Percentiles rank a stretch among this genome's conserved stretches.
phyloP scores from a whole-genome alignment of 2,888 invertebrate species.

The Drosophila vallismaia region DNA sequence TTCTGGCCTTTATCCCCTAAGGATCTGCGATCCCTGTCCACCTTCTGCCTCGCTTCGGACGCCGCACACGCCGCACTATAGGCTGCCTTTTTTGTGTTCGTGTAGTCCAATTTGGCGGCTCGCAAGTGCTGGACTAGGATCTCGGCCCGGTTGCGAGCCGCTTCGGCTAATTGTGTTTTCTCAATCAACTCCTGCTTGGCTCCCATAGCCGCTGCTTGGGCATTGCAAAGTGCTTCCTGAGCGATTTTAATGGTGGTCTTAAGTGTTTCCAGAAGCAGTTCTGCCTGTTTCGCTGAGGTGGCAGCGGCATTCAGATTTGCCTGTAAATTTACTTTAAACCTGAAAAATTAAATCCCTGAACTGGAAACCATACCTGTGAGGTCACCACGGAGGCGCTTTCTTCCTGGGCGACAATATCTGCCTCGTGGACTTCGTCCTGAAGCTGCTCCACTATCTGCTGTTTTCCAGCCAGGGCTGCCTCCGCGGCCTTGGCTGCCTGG shows the following conservation, averaged over 20 bases:
- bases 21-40: slow-evolving; percentile 40
- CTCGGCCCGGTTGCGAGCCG: slow-evolving; percentile 87
- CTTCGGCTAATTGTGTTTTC: slow-evolving; percentile 87
- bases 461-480: slow-evolving; percentile 88
- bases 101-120: slow-evolving; percentile 87
- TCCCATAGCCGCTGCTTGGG: slow-evolving; percentile 86
- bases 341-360: no score
- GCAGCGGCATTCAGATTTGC: slow-evolving; percentile 86
- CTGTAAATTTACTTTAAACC: slow-evolving; percentile 73
- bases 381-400: slow-evolving; percentile 86
- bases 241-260: slow-evolving; percentile 84
- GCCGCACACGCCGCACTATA: slow-evolving; percentile 88
- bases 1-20: not conserved
- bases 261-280: slow-evolving; percentile 84
- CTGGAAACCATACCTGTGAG: slow-evolving; percentile 83
- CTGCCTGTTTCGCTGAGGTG: slow-evolving; percentile 87
- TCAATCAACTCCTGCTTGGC: slow-evolving; percentile 87
- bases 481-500: slow-evolving; percentile 89
- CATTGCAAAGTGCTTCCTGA: slow-evolving; percentile 85
- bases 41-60: slow-evolving; percentile 86
- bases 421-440: slow-evolving; percentile 87
- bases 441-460: slow-evolving; percentile 88
- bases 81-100: slow-evolving; percentile 88
- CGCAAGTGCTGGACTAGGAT: slow-evolving; percentile 87
- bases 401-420: slow-evolving; percentile 86